Conservation (phyloP, 2,797 vertebrate species). For the Todus mexicanus region DNA sequence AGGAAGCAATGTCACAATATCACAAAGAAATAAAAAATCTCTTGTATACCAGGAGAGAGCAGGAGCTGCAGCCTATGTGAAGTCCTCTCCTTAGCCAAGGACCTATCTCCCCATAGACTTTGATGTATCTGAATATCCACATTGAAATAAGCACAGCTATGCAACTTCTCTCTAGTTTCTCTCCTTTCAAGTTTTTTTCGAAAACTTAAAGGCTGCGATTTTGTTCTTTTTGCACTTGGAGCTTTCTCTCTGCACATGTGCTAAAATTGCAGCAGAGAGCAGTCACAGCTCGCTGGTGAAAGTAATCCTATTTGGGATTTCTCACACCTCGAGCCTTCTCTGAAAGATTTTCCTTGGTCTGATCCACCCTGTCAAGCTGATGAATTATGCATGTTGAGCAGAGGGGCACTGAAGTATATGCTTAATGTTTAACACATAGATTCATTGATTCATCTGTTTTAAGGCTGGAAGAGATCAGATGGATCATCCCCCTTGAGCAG, state of each 20-base stretch:
- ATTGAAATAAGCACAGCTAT: neutral
- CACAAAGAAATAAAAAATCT: neutral
- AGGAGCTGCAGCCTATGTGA: neutral
- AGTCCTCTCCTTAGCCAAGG: neutral
- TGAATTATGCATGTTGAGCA: neutral
- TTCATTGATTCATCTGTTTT: constrained; percentile 30
- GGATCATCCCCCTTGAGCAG: neutral
- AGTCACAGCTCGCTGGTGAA: neutral
- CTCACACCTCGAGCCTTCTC: neutral
- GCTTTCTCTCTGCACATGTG: neutral
- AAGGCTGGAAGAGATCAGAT: neutral
- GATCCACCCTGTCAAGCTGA: neutral
- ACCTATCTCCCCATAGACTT: neutral
- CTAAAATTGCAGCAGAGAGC: constrained; percentile 27
- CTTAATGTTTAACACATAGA: neutral
- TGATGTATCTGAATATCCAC: neutral
- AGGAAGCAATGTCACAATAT: neutral
- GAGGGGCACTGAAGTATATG: neutral
- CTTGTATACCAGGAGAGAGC: neutral
- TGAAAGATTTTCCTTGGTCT: neutral
- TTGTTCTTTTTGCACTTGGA: neutral
- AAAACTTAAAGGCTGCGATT: neutral
- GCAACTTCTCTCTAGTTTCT: neutral
- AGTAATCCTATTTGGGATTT: neutral
- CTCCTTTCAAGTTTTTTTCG: neutral